Percentiles rank a stretch among this genome's conserved stretches.
Evolutionary conservation across 2,797 vertebrate genomes (phyloP).

Genomic region (Eremophila alpestris): DNA sequence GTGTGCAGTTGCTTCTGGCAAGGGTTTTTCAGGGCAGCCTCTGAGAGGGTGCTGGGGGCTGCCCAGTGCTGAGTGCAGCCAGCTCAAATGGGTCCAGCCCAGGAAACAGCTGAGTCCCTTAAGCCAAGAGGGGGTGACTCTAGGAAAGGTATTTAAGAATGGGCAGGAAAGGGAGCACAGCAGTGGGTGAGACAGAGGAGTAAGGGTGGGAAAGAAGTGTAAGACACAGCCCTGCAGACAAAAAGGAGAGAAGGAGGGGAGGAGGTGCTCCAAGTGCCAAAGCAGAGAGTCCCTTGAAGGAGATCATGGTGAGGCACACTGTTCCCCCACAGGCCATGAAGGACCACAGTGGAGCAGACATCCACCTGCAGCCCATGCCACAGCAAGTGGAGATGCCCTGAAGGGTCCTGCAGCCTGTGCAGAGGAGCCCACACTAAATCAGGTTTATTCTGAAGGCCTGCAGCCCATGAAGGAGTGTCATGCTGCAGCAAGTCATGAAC

Average conservation of each 20-base stretch:
- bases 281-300: background rate
- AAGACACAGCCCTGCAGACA: background rate
- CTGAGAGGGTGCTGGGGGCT: background rate
- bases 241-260: background rate
- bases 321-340: background rate
- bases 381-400: background rate
- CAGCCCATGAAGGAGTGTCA: background rate
- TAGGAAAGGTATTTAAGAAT: background rate
- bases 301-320: background rate
- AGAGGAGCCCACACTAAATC: background rate
- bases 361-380: background rate
- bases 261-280: background rate
- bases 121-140: background rate
- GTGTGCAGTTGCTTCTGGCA: background rate
- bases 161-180: background rate
- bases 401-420: background rate
- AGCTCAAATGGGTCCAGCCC: accelerated
- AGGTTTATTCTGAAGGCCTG: background rate
- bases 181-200: background rate
- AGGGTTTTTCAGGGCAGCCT: background rate
- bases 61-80: background rate
- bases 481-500: background rate
- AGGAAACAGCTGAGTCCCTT: background rate
- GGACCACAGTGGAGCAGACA: background rate
- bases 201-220: accelerated